phyloP scores from a whole-genome alignment of 1,140 invertebrate species.

The Drosophila parabipectinata region DNA sequence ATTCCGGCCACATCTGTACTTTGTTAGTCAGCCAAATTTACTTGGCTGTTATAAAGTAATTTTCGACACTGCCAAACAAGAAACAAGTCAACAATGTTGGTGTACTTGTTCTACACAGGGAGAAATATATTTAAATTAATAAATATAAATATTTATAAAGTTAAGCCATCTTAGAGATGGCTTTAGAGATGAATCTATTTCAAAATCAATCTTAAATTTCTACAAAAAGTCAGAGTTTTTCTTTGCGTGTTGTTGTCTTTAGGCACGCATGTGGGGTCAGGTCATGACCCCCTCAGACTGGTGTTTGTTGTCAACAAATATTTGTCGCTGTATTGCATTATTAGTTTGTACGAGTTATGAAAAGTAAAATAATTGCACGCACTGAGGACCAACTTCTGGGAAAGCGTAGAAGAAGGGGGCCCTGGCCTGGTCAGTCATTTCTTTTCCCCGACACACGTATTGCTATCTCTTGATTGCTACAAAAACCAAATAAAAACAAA shows the following conservation, averaged over 20 bases:
- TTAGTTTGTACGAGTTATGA: conserved; percentile 75
- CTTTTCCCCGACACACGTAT: conserved; percentile 66
- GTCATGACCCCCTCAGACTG: conserved; percentile 3
- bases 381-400: conserved; percentile 20
- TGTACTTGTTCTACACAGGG: not conserved
- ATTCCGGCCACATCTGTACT: not conserved
- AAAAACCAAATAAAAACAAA: not conserved
- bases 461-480: conserved; percentile 57
- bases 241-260: not conserved
- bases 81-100: conserved; percentile 68
- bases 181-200: no score
- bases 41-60: conserved; percentile 67
- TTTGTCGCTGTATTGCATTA: conserved; percentile 73
- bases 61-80: conserved; percentile 47
- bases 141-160: not conserved
- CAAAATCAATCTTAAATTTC: no score
- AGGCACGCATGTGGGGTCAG: conserved; percentile 8
- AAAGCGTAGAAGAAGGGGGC: not conserved
- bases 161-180: no score
- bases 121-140: not conserved
- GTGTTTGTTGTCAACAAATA: conserved; percentile 71
- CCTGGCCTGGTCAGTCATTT: not conserved
- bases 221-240: not conserved
- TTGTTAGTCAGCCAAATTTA: conserved; percentile 30
- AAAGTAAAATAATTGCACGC: conserved; percentile 75